phyloP scores from a whole-genome alignment of 2,888 invertebrate species.

The Blastobasis lacticolella region DNA sequence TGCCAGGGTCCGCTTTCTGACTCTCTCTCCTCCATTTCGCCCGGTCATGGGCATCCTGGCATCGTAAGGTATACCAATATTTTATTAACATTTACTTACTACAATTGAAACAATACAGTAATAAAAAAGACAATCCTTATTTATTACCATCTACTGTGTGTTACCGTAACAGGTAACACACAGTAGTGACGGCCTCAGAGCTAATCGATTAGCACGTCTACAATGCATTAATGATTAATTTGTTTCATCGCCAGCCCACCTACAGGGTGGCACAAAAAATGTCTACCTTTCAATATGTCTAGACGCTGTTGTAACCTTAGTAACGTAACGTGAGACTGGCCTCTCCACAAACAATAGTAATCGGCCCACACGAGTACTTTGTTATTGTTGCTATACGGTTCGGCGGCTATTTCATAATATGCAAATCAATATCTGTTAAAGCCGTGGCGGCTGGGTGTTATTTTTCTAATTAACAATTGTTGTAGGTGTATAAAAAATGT shows the following conservation, averaged over 20 bases:
- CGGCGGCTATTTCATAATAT: constrained; percentile 36
- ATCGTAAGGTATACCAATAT: too few species aligned
- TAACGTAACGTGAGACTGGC: constrained; percentile 22
- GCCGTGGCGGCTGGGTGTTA: too few species aligned
- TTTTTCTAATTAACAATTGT: background rate
- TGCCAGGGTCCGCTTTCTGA: too few species aligned
- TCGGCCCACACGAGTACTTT: constrained; percentile 45
- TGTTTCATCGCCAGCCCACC: constrained; percentile 36
- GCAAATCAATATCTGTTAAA: constrained; percentile 38
- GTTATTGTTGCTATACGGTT: constrained; percentile 21
- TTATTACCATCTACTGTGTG: background rate
- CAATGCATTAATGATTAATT: constrained; percentile 35
- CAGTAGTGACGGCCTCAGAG: background rate
- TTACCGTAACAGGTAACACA: too few species aligned
- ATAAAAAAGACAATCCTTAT: background rate
- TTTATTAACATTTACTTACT: too few species aligned
- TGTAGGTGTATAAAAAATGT: background rate
- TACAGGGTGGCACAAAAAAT: constrained; percentile 41
- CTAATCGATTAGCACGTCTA: constrained; percentile 10
- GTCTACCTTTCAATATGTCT: constrained; percentile 50
- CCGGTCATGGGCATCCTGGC: too few species aligned
- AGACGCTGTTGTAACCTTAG: constrained; percentile 43
- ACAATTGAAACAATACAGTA: background rate
- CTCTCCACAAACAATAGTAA: constrained; percentile 40
- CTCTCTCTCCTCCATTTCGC: too few species aligned